Evolutionary conservation across 2,888 invertebrate species (phyloP), one percentile per base, ranked within the genome.

Genomic region (Choristoneura rosaceana): DNA sequence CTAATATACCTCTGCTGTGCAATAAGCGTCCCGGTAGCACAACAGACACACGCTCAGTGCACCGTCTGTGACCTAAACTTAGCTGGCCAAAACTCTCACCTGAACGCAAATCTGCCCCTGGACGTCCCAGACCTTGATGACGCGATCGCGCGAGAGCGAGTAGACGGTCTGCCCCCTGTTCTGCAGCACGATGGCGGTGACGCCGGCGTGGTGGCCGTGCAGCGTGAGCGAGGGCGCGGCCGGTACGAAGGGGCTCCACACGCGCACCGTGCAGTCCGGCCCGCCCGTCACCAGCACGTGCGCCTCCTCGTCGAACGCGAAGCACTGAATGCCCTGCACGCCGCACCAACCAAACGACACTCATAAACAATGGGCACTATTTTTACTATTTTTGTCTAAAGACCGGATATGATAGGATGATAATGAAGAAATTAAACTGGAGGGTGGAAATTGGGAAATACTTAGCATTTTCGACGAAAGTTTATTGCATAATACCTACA

Each of bases 231-330:
- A 95, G 0, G 97, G 95, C 81, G 96, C 96, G 65, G 91, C 89
- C 1, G 96, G 95, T n/a, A 97, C 95, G 84, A 97, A 97, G 0
- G 97, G 96, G 88, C 97, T 97, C 98, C 98, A 98, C 67, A 97
- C 92, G 50, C 97, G 95, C 38, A 97, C 94, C 67, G 95, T 84
- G 78, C 96, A 96, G 88, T 98, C 98, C 8, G 97, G 96, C 4
- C 98, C 96, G 1, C 97, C 98, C 1, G 96, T 96, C 69, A 95
- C 96, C 63, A 96, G 82, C 61, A 95, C 86, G 77, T 95, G 95
- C 25, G 92, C 90, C 14, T 92, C 94, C 85, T 95, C 96, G 78
- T 95, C 95, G 80, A 96, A 90, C 70, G 93, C 95, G 81, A 96
- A 96, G 76, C 96, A 96, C 77, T 95, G 95, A 45, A 95, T 94